Base-by-base conservation (phyloP, 2,888 invertebrate species). In the Microctonus brassicae region DNA sequence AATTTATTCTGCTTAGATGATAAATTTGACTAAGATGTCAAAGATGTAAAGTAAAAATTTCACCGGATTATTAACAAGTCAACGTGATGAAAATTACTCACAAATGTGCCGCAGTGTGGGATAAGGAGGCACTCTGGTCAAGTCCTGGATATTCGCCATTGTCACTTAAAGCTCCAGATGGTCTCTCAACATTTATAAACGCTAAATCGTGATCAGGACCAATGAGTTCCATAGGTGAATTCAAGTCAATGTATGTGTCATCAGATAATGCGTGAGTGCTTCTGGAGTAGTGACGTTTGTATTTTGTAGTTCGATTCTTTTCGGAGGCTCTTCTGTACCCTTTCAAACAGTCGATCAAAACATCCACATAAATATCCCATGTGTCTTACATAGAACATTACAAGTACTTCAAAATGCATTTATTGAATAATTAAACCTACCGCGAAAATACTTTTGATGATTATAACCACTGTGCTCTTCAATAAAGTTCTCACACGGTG, bases 81-180 rank as follows among this genome's bases (percentile, higher is more conserved):
- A n/a, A n/a, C n/a, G n/a, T n/a, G n/a, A n/a, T n/a, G n/a, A 29
- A 29, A 29, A 29, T 68, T 57, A 83, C 86, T 86, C 75, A 86
- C 86, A 85, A 79, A 77, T 86, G 85, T 79, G 86, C 82, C 74
- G 83, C 79, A 77, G 82, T 86, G 78, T 85, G 84, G 58, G 86
- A 82, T 78, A 86, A 81, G 78, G 83, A 85, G 82, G 86, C 84
- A 81, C 85, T 87, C 80, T 79, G 86, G 81, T 86, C 82, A 75
- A 86, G 79, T 77, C 83, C 81, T 70, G 84, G 80, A 74, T 83
- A 84, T 65, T 86, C 83, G 79, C 79, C 82, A 74, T 80, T 77
- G 65, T 85, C 83, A 74, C 76, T 81, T 69, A 83, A 61, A 61
- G 81, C 81, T 73, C 85, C 83, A 47, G 82, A 80, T 60, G 82